phyloP scores from a whole-genome alignment of 2,797 vertebrate species.

The Enteromius argenteus region DNA sequence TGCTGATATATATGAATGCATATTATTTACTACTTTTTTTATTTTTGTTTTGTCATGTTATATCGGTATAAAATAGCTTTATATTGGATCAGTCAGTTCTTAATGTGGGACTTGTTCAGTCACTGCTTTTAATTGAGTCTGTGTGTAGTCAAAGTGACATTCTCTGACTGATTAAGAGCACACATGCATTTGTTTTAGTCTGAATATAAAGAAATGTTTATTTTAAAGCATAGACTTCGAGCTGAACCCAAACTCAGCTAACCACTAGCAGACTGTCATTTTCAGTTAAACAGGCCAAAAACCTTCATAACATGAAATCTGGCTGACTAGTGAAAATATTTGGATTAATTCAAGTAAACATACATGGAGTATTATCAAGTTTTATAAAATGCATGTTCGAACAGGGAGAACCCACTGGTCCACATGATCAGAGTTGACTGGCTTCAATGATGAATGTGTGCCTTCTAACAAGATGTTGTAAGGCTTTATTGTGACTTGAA shows the following conservation, averaged over 20 bases:
- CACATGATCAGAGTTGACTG: neutral
- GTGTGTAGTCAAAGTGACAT: neutral
- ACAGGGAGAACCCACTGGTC: neutral
- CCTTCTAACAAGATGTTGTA: neutral
- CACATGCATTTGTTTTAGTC: neutral
- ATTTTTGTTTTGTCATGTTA: neutral
- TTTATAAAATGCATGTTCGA: conserved; percentile 25
- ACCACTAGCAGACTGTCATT: conserved; percentile 13
- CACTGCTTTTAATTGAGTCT: neutral
- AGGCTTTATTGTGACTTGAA: neutral
- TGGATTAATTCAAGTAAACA: conserved; percentile 32
- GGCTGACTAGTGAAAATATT: conserved; percentile 26
- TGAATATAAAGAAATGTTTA: conserved; percentile 4
- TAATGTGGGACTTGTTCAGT: neutral
- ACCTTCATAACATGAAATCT: conserved; percentile 1
- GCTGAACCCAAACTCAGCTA: neutral
- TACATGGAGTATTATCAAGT: conserved; percentile 1
- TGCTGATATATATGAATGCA: neutral
- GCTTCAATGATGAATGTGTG: neutral
- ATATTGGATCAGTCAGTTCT: neutral
- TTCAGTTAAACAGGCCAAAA: conserved; percentile 5
- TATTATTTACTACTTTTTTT: neutral
- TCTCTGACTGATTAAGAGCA: conserved; percentile 1
- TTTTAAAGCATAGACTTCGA: neutral
- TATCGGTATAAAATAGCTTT: neutral